Evolutionary conservation across 1,140 invertebrate genomes (phyloP).

Genomic region (Tetragnatha versicolor): DNA sequence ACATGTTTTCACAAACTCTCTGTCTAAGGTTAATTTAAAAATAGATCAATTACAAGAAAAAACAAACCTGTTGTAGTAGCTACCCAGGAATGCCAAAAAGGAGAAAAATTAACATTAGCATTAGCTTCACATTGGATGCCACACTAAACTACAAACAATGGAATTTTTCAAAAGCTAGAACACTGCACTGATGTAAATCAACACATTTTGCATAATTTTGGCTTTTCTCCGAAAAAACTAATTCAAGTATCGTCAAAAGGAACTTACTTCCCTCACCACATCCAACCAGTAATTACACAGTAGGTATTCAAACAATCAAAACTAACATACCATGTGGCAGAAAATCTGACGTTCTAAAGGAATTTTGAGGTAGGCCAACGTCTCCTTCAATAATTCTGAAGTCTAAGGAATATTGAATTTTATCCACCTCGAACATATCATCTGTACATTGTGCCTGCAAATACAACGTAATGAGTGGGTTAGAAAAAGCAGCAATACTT

Average conservation of each 20-base stretch:
- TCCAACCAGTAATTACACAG: too few relatives aligned
- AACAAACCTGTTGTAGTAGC: slow-evolving; percentile 48
- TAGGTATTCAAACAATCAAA: too few relatives aligned
- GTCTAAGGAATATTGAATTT: slow-evolving; percentile 81
- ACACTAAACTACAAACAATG: not conserved
- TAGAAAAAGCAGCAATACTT: too few relatives aligned
- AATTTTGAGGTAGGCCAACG: slow-evolving; percentile 75
- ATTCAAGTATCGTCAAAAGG: too few relatives aligned
- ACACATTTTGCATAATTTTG: not conserved
- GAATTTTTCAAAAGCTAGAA: not conserved
- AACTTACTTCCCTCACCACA: too few relatives aligned
- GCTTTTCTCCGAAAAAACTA: slow-evolving; percentile 36
- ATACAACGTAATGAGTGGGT: too few relatives aligned
- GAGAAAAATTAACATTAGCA: slow-evolving; percentile 20
- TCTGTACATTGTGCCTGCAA: slow-evolving; percentile 73
- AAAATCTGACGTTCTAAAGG: slow-evolving; percentile 77
- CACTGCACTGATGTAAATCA: not conserved
- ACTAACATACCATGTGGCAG: slow-evolving; percentile 75
- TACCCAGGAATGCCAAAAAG: slow-evolving; percentile 40
- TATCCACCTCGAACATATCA: slow-evolving; percentile 85
- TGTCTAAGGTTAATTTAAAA: too few relatives aligned
- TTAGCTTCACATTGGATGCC: slow-evolving; percentile 4
- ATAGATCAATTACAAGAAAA: slow-evolving; percentile 11
- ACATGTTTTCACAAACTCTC: too few relatives aligned
- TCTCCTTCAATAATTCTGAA: slow-evolving; percentile 87